Percentiles rank a stretch among this genome's conserved stretches.
phyloP scores from a whole-genome alignment of 1,140 invertebrate species.

The Pararge aegeria region DNA sequence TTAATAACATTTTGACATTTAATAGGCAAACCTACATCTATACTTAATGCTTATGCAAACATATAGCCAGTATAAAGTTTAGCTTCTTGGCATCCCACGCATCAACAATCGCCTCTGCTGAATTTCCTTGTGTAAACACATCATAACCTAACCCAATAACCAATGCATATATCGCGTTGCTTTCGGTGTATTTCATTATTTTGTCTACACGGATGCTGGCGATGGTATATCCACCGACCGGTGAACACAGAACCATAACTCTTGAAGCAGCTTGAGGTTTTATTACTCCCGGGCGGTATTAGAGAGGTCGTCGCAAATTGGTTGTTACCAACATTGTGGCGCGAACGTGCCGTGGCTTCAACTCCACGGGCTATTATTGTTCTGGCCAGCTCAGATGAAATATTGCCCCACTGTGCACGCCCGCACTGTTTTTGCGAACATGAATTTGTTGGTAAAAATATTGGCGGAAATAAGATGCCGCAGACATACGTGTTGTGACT shows the following conservation, averaged over 20 bases:
- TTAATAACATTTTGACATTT: slow-evolving; percentile 34
- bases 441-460: slow-evolving; percentile 72
- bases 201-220: slow-evolving; percentile 77
- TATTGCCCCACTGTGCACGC: slow-evolving; percentile 74
- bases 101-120: slow-evolving; percentile 67
- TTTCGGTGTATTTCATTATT: slow-evolving; percentile 77
- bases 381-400: slow-evolving; percentile 76
- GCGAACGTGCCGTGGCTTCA: slow-evolving; percentile 76
- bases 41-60: slow-evolving; percentile 26
- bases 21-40: slow-evolving; percentile 27
- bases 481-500: slow-evolving; percentile 56
- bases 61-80: slow-evolving; percentile 33
- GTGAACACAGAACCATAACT: slow-evolving; percentile 35
- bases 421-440: slow-evolving; percentile 68
- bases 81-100: slow-evolving; percentile 61
- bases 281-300: slow-evolving; percentile 25
- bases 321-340: slow-evolving; percentile 66
- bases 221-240: slow-evolving; percentile 59
- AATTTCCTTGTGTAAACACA: slow-evolving; percentile 61
- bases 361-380: slow-evolving; percentile 75
- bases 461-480: slow-evolving; percentile 65
- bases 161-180: slow-evolving; percentile 68
- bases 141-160: slow-evolving; percentile 77
- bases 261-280: slow-evolving; percentile 12
- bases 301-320: slow-evolving; percentile 43